A percentile compares a stretch with the other conserved stretches of the same genome.
phyloP scores from a whole-genome alignment of 2,888 invertebrate species.

The Ectemnius cavifrons region DNA sequence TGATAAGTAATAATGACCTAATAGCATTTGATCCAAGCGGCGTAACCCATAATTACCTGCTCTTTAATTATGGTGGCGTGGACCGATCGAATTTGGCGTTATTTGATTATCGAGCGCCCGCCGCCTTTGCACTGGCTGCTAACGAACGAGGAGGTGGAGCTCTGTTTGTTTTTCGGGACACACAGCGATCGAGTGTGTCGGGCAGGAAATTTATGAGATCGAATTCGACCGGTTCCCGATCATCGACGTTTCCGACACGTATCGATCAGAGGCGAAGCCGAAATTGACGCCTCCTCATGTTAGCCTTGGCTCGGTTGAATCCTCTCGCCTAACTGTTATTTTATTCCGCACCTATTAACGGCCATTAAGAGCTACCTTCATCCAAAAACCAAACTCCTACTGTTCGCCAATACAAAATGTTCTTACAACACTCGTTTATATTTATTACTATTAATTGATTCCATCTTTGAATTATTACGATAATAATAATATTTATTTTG shows the following conservation, averaged over 20 bases:
- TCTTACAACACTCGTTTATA: too few species aligned
- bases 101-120: constrained; percentile 72
- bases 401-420: too few species aligned
- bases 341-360: too few species aligned
- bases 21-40: constrained; percentile 50
- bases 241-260: constrained; percentile 3
- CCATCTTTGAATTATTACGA: too few species aligned
- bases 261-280: not conserved
- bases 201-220: constrained; percentile 51
- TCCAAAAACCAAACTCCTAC: too few species aligned
- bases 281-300: constrained; percentile 5
- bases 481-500: too few species aligned
- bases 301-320: too few species aligned
- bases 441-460: too few species aligned
- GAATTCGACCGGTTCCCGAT: constrained; percentile 4
- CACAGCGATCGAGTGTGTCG: constrained; percentile 34
- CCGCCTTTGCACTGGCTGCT: constrained; percentile 45
- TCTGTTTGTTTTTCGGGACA: constrained; percentile 52
- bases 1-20: constrained; percentile 70
- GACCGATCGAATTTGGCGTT: constrained; percentile 66
- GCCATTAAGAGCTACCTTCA: too few species aligned
- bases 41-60: constrained; percentile 73
- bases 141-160: constrained; percentile 69
- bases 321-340: too few species aligned
- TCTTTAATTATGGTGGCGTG: constrained; percentile 74